phyloP scores from a whole-genome alignment of 2,113 vertebrate genomes.

The Spea bombifrons region DNA sequence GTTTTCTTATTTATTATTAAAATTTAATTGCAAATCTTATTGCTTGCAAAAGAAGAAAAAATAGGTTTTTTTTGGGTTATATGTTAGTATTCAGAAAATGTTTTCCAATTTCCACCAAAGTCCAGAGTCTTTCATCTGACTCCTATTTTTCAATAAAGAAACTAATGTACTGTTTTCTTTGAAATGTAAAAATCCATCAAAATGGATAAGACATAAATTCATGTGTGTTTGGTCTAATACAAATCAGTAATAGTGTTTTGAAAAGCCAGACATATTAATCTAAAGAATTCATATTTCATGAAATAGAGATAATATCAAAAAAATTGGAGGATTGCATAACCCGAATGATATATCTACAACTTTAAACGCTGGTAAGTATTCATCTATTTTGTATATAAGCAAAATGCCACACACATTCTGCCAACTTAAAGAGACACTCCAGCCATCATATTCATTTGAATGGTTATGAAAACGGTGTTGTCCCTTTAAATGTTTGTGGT shows the following conservation, averaged over 20 bases:
- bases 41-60: slow-evolving; percentile 17
- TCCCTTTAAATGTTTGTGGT: no score
- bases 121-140: slow-evolving; percentile 61
- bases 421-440: no score
- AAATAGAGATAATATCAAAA: slow-evolving; percentile 31
- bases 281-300: slow-evolving; percentile 28
- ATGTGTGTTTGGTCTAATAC: slow-evolving; percentile 50
- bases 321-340: slow-evolving; percentile 21
- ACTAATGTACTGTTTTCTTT: slow-evolving; percentile 54
- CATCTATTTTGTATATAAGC: neutral
- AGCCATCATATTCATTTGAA: no score
- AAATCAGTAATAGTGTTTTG: slow-evolving; percentile 45
- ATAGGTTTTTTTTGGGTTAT: slow-evolving; percentile 24
- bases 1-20: slow-evolving; percentile 29
- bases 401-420: neutral
- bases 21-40: slow-evolving; percentile 24
- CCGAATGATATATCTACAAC: slow-evolving; percentile 2
- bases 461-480: no score
- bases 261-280: slow-evolving; percentile 47
- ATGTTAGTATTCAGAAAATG: slow-evolving; percentile 59
- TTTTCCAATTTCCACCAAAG: slow-evolving; percentile 54
- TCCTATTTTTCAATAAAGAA: slow-evolving; percentile 61
- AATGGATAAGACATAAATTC: slow-evolving; percentile 50
- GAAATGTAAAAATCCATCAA: slow-evolving; percentile 54
- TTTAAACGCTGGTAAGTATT: slow-evolving; percentile 1